These are phyloP conservation scores for Dryobotodes eremita DNA, from an alignment of 2,888 invertebrate species.

Conservation along the genomic window DNA sequence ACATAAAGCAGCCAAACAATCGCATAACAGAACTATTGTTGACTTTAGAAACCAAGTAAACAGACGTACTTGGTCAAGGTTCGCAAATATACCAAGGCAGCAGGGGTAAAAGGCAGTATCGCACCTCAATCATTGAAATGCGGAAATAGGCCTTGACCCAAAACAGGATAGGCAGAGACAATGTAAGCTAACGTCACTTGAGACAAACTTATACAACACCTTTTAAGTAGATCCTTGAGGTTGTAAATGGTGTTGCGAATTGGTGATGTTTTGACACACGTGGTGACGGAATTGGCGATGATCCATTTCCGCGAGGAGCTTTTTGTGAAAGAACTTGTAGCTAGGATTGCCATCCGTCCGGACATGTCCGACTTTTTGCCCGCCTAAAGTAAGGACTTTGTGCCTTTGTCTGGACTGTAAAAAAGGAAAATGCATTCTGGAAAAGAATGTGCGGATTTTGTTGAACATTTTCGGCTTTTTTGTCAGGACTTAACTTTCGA, in stretches of 20 bases:
- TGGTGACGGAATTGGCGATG: conserved; percentile 15
- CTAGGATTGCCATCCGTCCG: no score
- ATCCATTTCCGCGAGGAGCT: neutral
- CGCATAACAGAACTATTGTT: conserved; percentile 36
- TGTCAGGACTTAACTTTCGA: no score
- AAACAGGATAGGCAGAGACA: conserved; percentile 36
- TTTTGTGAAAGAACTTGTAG: no score
- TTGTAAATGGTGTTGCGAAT: conserved; percentile 42
- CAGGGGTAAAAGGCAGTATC: conserved; percentile 10
- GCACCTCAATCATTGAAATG: conserved; percentile 17
- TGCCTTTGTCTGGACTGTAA: no score
- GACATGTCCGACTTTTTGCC: no score
- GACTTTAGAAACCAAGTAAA: conserved; percentile 36
- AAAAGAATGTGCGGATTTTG: no score
- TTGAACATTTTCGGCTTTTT: no score
- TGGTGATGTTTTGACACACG: neutral
- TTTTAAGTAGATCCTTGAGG: conserved; percentile 36
- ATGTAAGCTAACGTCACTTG: conserved; percentile 33
- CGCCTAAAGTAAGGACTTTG: no score
- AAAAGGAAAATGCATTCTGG: no score
- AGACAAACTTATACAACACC: conserved; percentile 44
- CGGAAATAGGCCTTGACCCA: conserved; percentile 61
- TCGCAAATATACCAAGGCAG: conserved; percentile 45
- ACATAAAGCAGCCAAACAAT: conserved; percentile 27
- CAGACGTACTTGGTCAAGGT: conserved; percentile 39